These are phyloP conservation scores for Elmis aenea DNA, from an alignment of 2,888 invertebrate species.

Conservation along the genomic window DNA sequence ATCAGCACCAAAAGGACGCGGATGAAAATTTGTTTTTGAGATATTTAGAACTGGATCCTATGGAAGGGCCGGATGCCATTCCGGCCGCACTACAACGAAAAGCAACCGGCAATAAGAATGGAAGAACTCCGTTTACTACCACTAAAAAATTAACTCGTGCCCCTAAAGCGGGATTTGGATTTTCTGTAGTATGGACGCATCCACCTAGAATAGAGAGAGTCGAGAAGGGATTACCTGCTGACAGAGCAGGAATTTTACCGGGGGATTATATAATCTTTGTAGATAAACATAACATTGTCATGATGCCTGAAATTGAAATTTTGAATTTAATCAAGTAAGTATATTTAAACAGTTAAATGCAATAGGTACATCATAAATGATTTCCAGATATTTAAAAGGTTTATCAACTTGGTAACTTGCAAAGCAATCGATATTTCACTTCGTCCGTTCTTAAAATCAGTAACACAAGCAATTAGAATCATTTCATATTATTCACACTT, in stretches of 20 bases:
- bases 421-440: too few relatives aligned
- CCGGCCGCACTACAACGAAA: conserved; percentile 51
- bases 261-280: conserved; percentile 88
- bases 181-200: conserved; percentile 85
- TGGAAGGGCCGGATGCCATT: conserved; percentile 59
- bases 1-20: conserved; percentile 58
- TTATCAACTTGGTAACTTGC: too few relatives aligned
- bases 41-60: conserved; percentile 77
- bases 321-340: conserved; percentile 53
- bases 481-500: too few relatives aligned
- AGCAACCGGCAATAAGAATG: conserved; percentile 52
- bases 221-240: conserved; percentile 75
- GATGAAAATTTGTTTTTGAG: conserved; percentile 67
- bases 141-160: conserved; percentile 57
- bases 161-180: conserved; percentile 64
- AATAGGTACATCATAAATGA: too few relatives aligned
- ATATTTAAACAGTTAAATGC: conserved; percentile 2
- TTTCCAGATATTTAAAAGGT: too few relatives aligned
- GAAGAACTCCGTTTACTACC: conserved; percentile 79
- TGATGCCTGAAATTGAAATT: conserved; percentile 70
- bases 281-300: conserved; percentile 81
- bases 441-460: too few relatives aligned
- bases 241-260: conserved; percentile 73
- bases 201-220: conserved; percentile 82
- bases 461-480: too few relatives aligned